phyloP scores from a whole-genome alignment of 2,888 invertebrate species.

The Charanyca ferruginea region DNA sequence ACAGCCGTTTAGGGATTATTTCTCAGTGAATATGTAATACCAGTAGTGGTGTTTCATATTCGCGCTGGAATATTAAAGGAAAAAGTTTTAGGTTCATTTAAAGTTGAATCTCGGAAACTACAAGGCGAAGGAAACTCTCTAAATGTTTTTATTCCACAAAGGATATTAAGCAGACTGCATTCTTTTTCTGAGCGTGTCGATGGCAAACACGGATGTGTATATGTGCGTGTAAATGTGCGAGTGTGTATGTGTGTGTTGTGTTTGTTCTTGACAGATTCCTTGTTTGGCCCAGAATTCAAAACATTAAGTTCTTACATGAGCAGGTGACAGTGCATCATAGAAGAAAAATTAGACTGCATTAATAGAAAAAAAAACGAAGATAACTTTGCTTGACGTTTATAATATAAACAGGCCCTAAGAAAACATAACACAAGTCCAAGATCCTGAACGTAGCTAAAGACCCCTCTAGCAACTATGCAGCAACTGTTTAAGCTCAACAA shows the following conservation, averaged over 20 bases:
- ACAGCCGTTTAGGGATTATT: conserved; percentile 19
- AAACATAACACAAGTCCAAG: conserved; percentile 5
- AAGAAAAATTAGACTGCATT: too few relatives aligned
- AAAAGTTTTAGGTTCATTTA: neutral
- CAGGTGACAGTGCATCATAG: too few relatives aligned
- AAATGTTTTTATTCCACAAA: neutral
- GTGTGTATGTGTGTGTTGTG: too few relatives aligned
- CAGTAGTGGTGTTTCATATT: conserved; percentile 2
- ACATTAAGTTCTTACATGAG: too few relatives aligned
- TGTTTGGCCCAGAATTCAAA: too few relatives aligned
- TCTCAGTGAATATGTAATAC: conserved; percentile 16
- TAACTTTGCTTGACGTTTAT: neutral
- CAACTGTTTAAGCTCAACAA: conserved; percentile 51
- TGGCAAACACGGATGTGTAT: too few relatives aligned
- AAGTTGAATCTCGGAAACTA: neutral
- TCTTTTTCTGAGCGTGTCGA: too few relatives aligned
- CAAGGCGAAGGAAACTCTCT: neutral
- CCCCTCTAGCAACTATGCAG: conserved; percentile 36
- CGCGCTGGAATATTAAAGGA: neutral
- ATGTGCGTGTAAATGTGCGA: too few relatives aligned
- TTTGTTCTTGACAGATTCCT: too few relatives aligned
- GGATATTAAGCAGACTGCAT: too few relatives aligned
- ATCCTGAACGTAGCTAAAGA: conserved; percentile 17
- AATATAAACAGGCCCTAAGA: neutral
- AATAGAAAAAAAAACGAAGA: neutral